phyloP scores from a whole-genome alignment of 2,888 invertebrate genomes.

The Eupelmus urozonus region DNA sequence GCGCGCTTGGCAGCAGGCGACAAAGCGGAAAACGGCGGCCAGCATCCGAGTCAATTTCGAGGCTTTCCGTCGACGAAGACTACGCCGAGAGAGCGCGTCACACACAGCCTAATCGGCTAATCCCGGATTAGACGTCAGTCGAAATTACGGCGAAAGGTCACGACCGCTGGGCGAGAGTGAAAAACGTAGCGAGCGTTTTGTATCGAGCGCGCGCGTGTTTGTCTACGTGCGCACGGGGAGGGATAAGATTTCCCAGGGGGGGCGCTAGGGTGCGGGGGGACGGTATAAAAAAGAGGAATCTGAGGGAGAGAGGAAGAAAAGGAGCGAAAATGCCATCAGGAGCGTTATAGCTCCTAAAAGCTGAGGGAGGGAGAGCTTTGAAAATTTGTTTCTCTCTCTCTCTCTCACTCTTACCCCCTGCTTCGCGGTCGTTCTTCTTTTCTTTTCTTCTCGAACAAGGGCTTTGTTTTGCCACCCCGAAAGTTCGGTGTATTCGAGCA shows the following conservation, averaged over 20 bases:
- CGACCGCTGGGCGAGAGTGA: neutral
- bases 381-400: slow-evolving; percentile 23
- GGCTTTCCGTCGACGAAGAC: too few species aligned
- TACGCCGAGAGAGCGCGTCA: neutral
- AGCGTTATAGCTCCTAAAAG: slow-evolving; percentile 7
- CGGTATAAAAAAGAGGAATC: neutral
- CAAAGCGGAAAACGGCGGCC: neutral
- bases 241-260: slow-evolving; percentile 35
- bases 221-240: neutral
- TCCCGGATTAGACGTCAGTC: slow-evolving; percentile 47
- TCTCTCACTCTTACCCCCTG: too few species aligned
- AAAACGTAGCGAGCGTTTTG: neutral
- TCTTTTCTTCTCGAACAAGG: too few species aligned
- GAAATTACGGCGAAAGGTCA: neutral
- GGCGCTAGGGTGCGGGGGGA: too few species aligned
- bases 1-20: neutral
- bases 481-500: neutral
- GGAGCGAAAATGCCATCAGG: too few species aligned
- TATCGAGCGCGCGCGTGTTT: neutral
- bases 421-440: too few species aligned
- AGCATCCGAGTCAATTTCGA: neutral
- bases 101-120: slow-evolving; percentile 5
- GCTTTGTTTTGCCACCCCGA: too few species aligned
- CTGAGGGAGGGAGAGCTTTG: slow-evolving; percentile 9
- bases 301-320: neutral